phyloP scores from a whole-genome alignment of 2,888 invertebrate species.

The Harpalus rubripes region DNA sequence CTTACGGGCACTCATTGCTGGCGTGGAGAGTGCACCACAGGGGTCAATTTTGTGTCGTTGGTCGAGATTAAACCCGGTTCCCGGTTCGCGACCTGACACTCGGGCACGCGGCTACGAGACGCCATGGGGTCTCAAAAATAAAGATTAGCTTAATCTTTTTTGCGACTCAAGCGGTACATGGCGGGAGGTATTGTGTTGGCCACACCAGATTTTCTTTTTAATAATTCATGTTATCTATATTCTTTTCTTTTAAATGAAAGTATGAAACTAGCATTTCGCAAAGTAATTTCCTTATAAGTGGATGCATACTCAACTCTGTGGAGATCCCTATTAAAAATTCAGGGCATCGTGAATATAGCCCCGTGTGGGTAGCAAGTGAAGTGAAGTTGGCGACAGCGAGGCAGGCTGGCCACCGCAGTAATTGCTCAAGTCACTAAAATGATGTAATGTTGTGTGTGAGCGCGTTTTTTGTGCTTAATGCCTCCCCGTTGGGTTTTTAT shows the following conservation, averaged over 20 bases:
- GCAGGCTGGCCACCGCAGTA: constrained; percentile 33
- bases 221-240: no score
- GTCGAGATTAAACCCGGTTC: no score
- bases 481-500: constrained; percentile 34
- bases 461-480: constrained; percentile 35
- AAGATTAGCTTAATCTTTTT: no score
- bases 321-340: constrained; percentile 34
- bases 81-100: no score
- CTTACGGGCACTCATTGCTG: no score
- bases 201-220: no score
- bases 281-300: background rate
- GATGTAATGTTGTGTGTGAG: constrained; percentile 46
- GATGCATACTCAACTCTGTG: background rate
- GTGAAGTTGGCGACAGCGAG: constrained; percentile 32
- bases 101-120: no score
- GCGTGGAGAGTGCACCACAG: no score
- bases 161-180: no score
- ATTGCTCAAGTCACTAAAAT: constrained; percentile 48
- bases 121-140: no score
- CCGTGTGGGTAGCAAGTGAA: constrained; percentile 12
- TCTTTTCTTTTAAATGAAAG: background rate
- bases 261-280: background rate
- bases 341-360: constrained; percentile 17
- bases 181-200: no score
- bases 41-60: no score